Conservation (phyloP, 2,888 invertebrate genomes). For the Marronus borbonicus region DNA sequence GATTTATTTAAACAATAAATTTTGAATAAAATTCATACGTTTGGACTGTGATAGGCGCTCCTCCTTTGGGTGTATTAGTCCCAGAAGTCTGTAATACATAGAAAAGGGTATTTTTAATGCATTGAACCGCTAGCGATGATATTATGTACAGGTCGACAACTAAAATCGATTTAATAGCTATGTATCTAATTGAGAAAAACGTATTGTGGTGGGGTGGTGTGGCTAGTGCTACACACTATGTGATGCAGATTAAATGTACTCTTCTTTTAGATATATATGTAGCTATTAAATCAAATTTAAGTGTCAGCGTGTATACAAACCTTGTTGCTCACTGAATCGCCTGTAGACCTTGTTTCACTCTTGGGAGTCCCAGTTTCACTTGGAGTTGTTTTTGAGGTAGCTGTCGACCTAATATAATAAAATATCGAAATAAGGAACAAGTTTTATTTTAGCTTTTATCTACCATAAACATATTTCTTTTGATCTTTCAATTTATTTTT, state of each 20-base stretch:
- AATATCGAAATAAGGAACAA: too few relatives aligned
- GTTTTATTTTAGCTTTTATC: not conserved
- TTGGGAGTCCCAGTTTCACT: slow-evolving; percentile 25
- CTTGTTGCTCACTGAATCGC: slow-evolving; percentile 15
- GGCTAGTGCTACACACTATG: too few relatives aligned
- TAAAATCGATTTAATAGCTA: too few relatives aligned
- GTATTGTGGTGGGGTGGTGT: too few relatives aligned
- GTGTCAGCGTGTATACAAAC: not conserved
- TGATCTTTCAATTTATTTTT: too few relatives aligned
- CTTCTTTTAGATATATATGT: too few relatives aligned
- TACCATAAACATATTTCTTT: too few relatives aligned
- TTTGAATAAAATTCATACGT: slow-evolving; percentile 31
- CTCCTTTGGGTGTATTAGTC: slow-evolving; percentile 38
- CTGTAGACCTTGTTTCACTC: slow-evolving; percentile 24
- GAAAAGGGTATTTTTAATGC: not conserved
- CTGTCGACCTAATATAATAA: slow-evolving; percentile 3
- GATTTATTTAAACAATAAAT: not conserved
- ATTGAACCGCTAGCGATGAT: not conserved
- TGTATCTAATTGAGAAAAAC: too few relatives aligned
- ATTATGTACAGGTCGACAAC: not conserved
- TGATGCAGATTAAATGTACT: too few relatives aligned
- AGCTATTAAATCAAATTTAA: too few relatives aligned
- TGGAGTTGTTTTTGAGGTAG: slow-evolving; percentile 15
- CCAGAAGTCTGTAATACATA: slow-evolving; percentile 39
- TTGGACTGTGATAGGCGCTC: slow-evolving; percentile 38